Base-by-base conservation (phyloP, 2,113 vertebrate species). In the Mastomys coucha region DNA sequence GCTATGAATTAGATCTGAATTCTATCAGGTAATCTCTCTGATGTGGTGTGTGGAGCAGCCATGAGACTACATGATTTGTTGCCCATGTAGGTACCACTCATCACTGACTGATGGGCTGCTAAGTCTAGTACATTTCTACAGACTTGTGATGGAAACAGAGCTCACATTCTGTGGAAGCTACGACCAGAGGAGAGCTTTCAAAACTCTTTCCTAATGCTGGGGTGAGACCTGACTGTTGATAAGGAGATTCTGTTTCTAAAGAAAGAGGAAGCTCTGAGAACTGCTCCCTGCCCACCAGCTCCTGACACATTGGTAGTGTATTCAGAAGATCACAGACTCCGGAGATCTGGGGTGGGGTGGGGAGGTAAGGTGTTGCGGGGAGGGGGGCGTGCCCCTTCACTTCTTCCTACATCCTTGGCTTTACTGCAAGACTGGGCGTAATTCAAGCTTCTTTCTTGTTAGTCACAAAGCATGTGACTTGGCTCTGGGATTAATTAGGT, bases 401-500 rank as follows among this genome's bases (percentile, higher is more conserved):
- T n/a, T 86, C 42, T 51, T 73, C 82, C 12, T 86, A 33, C 60
- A 11, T 45, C 63, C 28, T 33, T 67, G 39, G 42, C 22, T 60
- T 84, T 60, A 63, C 26, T 45, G 45, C 56, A 42, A 96, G 89
- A 82, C 6, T 9, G 16, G 60, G 5, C 10, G 13, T 91, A 82
- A 92, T 67, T 84, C 87, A 90, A 42, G 12, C 19, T 60, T 92
- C 42, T 45, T 45, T 93, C 73, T 42, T 42, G 1, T 96, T 85
- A 88, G 87, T 84, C 72, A 97, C 53, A n/a, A 31, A 91, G 42
- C 85, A 91, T 36, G 31, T 86, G 81, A 69, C 12, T 96, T 45
- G 56, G n/a, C 36, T 36, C 4, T 88, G 78, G 53, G 49, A 14
- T 86, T 96, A 58, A 4, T 7, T 77, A 77, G 28, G 17, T 93